Evolutionary conservation across 1,140 invertebrate species (phyloP).

Genomic region (Neoseiulus cucumeris): DNA sequence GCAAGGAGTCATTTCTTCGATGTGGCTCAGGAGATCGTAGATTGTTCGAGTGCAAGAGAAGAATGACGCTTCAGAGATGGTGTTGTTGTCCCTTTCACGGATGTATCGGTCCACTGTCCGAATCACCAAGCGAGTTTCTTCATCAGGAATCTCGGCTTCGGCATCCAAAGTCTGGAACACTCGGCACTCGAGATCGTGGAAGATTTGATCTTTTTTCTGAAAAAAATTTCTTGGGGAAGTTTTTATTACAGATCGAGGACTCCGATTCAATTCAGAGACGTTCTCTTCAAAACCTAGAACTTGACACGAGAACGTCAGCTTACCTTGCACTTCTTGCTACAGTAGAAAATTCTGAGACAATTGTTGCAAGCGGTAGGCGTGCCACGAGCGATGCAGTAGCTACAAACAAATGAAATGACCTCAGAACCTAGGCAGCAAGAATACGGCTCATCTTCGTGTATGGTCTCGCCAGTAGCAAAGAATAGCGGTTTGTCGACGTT

Average conservation of each 20-base stretch:
- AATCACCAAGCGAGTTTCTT: neutral
- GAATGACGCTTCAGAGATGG: neutral
- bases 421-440: neutral
- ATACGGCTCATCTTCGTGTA: neutral
- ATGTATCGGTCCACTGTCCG: neutral
- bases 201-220: neutral
- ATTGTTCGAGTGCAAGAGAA: neutral
- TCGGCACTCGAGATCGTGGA: neutral
- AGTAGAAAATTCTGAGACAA: neutral
- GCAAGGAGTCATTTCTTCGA: neutral
- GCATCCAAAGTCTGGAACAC: neutral
- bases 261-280: neutral
- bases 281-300: neutral
- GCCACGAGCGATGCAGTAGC: neutral
- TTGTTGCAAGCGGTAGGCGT: neutral
- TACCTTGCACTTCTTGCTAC: constrained; percentile 3
- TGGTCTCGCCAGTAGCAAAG: neutral
- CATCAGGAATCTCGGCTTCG: neutral
- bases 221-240: neutral
- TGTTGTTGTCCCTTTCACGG: neutral
- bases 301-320: neutral
- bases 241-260: neutral
- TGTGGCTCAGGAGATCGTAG: neutral
- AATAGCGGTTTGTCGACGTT: neutral
- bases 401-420: neutral